Conservation (phyloP, 2,113 vertebrate species). For the Marcusenius ussheri region DNA sequence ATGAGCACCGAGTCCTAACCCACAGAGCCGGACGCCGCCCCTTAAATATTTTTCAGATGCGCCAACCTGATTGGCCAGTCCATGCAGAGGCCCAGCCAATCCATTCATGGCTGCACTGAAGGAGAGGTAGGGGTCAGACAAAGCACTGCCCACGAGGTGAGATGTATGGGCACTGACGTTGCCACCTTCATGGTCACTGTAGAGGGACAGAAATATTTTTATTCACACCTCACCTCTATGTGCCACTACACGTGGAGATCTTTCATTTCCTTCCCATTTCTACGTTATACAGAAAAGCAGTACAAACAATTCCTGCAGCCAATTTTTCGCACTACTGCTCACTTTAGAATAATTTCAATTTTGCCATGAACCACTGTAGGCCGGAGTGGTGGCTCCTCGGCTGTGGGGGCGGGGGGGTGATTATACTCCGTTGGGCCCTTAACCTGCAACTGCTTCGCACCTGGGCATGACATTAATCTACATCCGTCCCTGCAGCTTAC, state of each 20-base stretch:
- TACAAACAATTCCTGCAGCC: background rate
- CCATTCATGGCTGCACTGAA: constrained; percentile 94
- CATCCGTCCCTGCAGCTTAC: no score
- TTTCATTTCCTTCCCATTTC: background rate
- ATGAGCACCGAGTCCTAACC: background rate
- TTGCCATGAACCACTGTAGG: background rate
- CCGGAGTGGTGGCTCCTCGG: no score
- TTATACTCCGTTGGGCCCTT: no score
- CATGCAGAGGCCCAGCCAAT: constrained; percentile 86
- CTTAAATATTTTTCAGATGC: background rate
- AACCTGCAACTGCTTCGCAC: no score
- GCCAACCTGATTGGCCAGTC: constrained; percentile 90
- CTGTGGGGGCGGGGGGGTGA: no score
- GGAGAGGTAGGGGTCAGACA: constrained; percentile 88
- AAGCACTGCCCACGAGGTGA: constrained; percentile 85
- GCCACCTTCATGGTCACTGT: constrained; percentile 92
- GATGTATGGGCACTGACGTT: constrained; percentile 92
- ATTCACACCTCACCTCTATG: background rate
- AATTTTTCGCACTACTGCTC: background rate
- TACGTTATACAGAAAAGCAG: background rate
- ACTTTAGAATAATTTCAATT: background rate
- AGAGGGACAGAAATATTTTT: constrained; percentile 46
- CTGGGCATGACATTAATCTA: no score
- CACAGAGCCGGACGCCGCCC: background rate
- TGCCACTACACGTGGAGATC: background rate